phyloP scores from a whole-genome alignment of 2,888 invertebrate genomes.

The Mellilla xanthometata region DNA sequence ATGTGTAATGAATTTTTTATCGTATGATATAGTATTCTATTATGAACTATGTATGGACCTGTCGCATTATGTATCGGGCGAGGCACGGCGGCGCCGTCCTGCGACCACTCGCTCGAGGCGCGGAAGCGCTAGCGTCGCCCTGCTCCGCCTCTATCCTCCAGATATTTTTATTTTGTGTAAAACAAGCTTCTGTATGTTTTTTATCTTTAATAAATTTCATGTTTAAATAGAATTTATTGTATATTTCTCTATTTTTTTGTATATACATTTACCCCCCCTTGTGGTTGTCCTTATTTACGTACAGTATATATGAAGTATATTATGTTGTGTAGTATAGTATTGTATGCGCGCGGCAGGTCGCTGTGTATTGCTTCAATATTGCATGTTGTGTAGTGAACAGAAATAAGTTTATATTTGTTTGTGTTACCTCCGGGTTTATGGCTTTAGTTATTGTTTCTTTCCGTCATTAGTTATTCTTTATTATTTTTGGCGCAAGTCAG shows the following conservation, averaged over 20 bases:
- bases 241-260: constrained; percentile 80
- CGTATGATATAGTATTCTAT: constrained; percentile 79
- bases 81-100: constrained; percentile 36
- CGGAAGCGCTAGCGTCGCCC: constrained; percentile 39
- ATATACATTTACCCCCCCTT: constrained; percentile 64
- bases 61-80: constrained; percentile 67
- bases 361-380: constrained; percentile 70
- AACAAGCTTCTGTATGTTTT: constrained; percentile 80
- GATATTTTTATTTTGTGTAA: constrained; percentile 82
- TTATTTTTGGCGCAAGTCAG: constrained; percentile 63
- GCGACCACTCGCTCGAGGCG: constrained; percentile 47
- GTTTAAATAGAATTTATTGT: constrained; percentile 81
- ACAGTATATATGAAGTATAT: constrained; percentile 62
- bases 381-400: constrained; percentile 73
- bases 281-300: constrained; percentile 71
- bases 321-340: constrained; percentile 77
- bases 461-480: constrained; percentile 54
- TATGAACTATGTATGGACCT: constrained; percentile 77
- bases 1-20: constrained; percentile 75
- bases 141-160: constrained; percentile 62
- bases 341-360: constrained; percentile 65
- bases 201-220: constrained; percentile 82
- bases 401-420: constrained; percentile 78
- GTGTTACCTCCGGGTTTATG: constrained; percentile 65
- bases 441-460: constrained; percentile 61